Percentiles rank a stretch among this genome's conserved stretches.
Evolutionary conservation across 2,888 invertebrate species (phyloP).

Genomic region (Hyposoter didymator): DNA sequence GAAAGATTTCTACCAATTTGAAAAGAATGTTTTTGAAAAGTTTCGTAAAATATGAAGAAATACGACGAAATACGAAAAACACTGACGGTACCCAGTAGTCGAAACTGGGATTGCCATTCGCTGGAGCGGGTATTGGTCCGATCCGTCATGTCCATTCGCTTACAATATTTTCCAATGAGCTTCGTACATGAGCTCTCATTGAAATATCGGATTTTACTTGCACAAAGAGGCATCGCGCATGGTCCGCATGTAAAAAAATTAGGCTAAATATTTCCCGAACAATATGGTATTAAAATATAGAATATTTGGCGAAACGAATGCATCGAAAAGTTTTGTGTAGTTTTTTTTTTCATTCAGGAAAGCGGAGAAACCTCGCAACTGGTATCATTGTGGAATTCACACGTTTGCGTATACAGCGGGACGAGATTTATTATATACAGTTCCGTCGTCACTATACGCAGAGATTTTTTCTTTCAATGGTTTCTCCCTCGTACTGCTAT

Average conservation of each 20-base stretch:
- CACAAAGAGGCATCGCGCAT: not conserved
- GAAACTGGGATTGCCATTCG: not conserved
- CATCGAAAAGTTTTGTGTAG: not conserved
- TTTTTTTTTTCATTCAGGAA: not conserved
- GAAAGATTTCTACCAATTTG: not conserved
- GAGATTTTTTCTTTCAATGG: constrained; percentile 24
- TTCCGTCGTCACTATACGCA: constrained; percentile 18
- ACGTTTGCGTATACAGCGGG: not conserved
- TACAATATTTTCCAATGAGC: not conserved
- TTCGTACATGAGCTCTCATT: not conserved
- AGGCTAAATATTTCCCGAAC: not conserved
- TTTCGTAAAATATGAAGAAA: not conserved
- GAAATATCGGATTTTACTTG: not conserved
- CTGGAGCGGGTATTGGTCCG: not conserved
- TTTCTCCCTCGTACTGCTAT: not conserved
- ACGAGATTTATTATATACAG: constrained; percentile 15
- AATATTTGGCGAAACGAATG: not conserved
- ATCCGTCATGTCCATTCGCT: not conserved
- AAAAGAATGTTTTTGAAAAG: not conserved
- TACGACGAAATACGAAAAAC: not conserved
- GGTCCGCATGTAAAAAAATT: not conserved
- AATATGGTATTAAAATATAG: not conserved
- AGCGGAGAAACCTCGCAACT: constrained; percentile 6
- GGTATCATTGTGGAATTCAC: not conserved
- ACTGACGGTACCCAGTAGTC: not conserved